phyloP scores from a whole-genome alignment of 2,797 vertebrate genomes.

The Manis crassicaudata region DNA sequence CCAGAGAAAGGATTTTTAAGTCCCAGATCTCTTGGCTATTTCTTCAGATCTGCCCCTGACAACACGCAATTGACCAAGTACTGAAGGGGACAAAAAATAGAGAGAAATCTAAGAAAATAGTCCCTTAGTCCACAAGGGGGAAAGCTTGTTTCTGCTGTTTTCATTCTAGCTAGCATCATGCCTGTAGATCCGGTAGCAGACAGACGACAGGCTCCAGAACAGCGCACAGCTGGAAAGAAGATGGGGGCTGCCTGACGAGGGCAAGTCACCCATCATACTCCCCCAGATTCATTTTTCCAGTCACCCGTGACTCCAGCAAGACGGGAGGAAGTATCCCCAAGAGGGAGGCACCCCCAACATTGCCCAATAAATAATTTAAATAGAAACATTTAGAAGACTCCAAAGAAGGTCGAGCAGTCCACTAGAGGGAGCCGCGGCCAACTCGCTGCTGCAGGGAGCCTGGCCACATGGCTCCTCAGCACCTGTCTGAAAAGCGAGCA shows the following conservation, averaged over 20 bases:
- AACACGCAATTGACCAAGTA: not conserved
- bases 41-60: slow-evolving; percentile 25
- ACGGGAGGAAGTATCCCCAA: slow-evolving; percentile 2
- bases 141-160: not conserved
- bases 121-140: not conserved
- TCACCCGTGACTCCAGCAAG: not conserved
- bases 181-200: not conserved
- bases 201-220: not conserved
- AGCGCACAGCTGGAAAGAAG: not conserved
- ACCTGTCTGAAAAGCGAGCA: not conserved
- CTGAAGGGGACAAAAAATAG: not conserved
- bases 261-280: not conserved
- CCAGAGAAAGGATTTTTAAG: not conserved
- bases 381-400: not conserved
- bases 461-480: not conserved
- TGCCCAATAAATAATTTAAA: not conserved
- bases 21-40: not conserved
- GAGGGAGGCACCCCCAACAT: not conserved
- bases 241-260: not conserved
- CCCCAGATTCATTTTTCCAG: not conserved
- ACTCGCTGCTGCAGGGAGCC: not conserved
- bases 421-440: slow-evolving; percentile 66
- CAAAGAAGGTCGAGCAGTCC: slow-evolving; percentile 13
- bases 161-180: not conserved
- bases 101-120: not conserved